Base-by-base conservation (phyloP, 2,797 vertebrate species). In the Lindbergichthys nudifrons region DNA sequence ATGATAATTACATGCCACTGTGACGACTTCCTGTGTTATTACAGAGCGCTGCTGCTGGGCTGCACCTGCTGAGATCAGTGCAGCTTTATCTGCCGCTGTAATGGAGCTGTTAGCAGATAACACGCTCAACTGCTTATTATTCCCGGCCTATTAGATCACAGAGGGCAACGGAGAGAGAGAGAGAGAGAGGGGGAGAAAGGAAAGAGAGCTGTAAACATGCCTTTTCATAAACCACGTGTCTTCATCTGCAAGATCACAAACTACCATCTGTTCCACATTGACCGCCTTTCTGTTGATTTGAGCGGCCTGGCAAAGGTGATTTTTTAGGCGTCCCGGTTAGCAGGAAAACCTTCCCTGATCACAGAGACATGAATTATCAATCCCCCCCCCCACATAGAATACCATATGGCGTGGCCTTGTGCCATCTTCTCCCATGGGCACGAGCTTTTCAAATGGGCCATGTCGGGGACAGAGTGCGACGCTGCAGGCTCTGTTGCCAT, bases 121-220 rank as follows among this genome's bases (percentile, higher is more conserved):
- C 48, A 71, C 3, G 21, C 70, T 82, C 89, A 52, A 89, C 88
- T 85, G 84, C 83, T 93, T 91, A 91, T 93, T 94, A 92, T 87
- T 90, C 88, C 61, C 23, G 74, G 79, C 86, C 80, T 82, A 86
- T 89, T 77, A 83, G 80, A 90, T 92, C 82, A 85, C 69, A 83
- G 79, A 85, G 80, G 81, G 77, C 84, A 81, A 61, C 12, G 2
- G 52, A 50, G 10, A 57, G 51, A 58, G 39, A 73, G 26, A 26
- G 26, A 4, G 26, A 26, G 26, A 26, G 26, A 26, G 79, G 81
- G 77, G 3, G 53, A 53, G 47, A 26, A 32, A 26, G 58, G 23
- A 19, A 67, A 32, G 39, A 60, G 41, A 47, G 51, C 42, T 58
- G 67, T 43, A 59, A 82, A 70, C 43, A 36, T 12, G 26, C 51